Conservation (phyloP, 1,140 invertebrate genomes). For the Octopus sinensis region DNA sequence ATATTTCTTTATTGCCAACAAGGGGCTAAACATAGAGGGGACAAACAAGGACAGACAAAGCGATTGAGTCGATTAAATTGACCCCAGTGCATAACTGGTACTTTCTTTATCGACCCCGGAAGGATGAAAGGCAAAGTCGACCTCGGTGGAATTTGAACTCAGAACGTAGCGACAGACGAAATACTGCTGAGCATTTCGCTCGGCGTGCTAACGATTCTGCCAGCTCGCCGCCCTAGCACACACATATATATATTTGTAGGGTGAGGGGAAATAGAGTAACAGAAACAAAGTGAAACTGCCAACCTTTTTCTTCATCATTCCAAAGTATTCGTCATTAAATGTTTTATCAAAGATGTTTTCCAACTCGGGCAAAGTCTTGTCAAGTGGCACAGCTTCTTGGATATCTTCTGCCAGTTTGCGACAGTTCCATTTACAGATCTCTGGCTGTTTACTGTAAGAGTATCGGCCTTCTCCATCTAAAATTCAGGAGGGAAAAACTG, state of each 20-base stretch:
- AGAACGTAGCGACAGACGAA: too few relatives aligned
- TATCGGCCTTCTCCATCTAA: conserved; percentile 65
- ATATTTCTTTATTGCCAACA: too few relatives aligned
- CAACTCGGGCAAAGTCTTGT: conserved; percentile 37
- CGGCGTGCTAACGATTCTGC: too few relatives aligned
- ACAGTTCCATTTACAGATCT: conserved; percentile 67
- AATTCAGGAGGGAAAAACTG: neutral
- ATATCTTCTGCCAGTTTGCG: conserved; percentile 65
- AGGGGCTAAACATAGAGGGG: too few relatives aligned
- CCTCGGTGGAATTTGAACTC: too few relatives aligned
- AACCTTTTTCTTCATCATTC: conserved; percentile 47
- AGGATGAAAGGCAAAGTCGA: too few relatives aligned
- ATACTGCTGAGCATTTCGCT: too few relatives aligned
- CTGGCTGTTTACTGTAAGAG: conserved; percentile 57
- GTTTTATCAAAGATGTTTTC: conserved; percentile 43
- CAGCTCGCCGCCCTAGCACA: too few relatives aligned
- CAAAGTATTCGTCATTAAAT: conserved; percentile 35
- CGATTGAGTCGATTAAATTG: too few relatives aligned
- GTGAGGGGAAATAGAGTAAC: neutral
- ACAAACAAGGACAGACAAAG: too few relatives aligned
- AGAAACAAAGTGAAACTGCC: neutral
- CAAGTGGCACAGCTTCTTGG: conserved; percentile 56
- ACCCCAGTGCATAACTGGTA: too few relatives aligned
- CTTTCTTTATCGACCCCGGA: too few relatives aligned
- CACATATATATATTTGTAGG: neutral